Base-by-base conservation (phyloP, 2,888 invertebrate species). In the Carterocephalus palaemon region DNA sequence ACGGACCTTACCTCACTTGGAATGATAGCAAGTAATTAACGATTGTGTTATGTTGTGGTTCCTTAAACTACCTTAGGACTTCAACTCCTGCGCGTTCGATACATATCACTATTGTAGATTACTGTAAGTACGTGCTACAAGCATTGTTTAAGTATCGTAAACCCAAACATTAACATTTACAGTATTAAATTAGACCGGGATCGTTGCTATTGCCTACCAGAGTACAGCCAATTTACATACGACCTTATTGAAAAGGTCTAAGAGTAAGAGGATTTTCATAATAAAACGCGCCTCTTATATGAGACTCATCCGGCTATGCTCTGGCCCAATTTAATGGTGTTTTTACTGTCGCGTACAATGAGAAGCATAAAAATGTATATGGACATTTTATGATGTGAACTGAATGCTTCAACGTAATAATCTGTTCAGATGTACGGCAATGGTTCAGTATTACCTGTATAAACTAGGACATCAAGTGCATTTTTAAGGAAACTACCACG, bases 261-360 rank as follows among this genome's bases (percentile, higher is more conserved):
- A 22, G 16, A 28, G 10, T 36, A 43, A 28, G 22, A 28, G 34
- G 16, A 16, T 36, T 29, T 29, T 8, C 15, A 26, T 36, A 20
- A 29, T 43, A 36, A 28, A 34, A 10, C 34, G 17, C n/a, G 13
- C 24, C 22, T 34, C 8, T 13, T 34, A 20, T 22, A n/a, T 22
- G 8, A 22, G 8, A 22, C 34, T 34, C 13, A 34, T 43, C 42
- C 12, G 12, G n/a, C 42, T 26, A 42, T 34, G 15, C 31, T 40
- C 6, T 8, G 26, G n/a, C 6, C 26, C 24, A 19, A 33, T 41
- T 41, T 32, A 16, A 40, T 32, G 40, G 29, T 16, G 31, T 33
- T 41, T 41, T 41, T 41, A 41, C 41, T 41, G 26, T 41, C 33
- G 33, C 7, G 33, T 26, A 33, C 33, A 41, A 41, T 20, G 32